These are phyloP conservation scores for Laodelphax striatellus DNA, from an alignment of 1,140 invertebrate genomes.

Conservation along the genomic window DNA sequence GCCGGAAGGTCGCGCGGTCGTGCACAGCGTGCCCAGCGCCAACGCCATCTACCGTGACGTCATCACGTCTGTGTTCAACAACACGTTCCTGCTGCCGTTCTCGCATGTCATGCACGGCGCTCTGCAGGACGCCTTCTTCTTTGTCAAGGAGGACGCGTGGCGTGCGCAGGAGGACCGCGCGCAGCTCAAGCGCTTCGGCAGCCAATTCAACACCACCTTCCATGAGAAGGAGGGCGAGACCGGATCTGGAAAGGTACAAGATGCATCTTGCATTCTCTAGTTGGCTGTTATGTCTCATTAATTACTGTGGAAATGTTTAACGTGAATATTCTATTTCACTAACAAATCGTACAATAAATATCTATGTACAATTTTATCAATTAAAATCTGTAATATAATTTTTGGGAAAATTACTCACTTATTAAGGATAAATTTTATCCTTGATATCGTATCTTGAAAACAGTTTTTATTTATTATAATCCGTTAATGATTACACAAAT, in stretches of 20 bases:
- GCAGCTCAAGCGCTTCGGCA: constrained; percentile 75
- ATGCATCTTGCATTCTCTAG: too few relatives aligned
- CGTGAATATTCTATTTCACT: too few relatives aligned
- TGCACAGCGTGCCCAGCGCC: constrained; percentile 73
- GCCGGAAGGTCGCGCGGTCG: constrained; percentile 62
- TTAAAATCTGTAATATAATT: too few relatives aligned
- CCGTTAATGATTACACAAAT: too few relatives aligned
- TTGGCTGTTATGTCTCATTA: too few relatives aligned
- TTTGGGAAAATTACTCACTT: too few relatives aligned
- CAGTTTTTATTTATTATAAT: too few relatives aligned
- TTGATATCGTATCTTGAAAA: too few relatives aligned
- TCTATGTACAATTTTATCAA: too few relatives aligned
- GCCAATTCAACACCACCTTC: constrained; percentile 87
- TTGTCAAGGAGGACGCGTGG: constrained; percentile 85
- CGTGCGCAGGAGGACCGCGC: constrained; percentile 76
- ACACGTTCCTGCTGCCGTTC: constrained; percentile 76
- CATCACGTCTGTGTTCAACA: constrained; percentile 87
- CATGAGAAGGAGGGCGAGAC: constrained; percentile 62
- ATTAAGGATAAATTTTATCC: too few relatives aligned
- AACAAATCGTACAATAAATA: too few relatives aligned
- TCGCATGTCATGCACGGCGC: constrained; percentile 79
- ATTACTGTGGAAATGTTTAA: too few relatives aligned
- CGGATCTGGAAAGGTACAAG: constrained; percentile 23
- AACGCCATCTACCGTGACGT: constrained; percentile 84
- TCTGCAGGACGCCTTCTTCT: constrained; percentile 87